Evolutionary conservation across 2,797 vertebrate species (phyloP).

Genomic region (Streptopelia turtur): DNA sequence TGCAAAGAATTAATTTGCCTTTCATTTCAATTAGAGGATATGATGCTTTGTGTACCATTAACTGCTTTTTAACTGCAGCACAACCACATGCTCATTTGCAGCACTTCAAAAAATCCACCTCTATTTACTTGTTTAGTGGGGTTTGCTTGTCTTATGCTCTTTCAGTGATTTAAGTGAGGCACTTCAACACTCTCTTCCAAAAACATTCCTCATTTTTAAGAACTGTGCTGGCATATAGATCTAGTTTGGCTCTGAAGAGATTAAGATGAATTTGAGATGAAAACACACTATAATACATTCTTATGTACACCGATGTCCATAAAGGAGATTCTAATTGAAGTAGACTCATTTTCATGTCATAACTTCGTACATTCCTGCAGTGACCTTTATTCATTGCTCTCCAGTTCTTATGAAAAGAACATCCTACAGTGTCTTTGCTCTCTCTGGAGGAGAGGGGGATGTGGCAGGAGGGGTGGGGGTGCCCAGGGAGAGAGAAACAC

Average conservation of each 20-base stretch:
- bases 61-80: background rate
- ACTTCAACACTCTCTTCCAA: background rate
- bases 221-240: background rate
- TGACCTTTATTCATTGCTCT: background rate
- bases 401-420: background rate
- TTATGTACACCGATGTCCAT: background rate
- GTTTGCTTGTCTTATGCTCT: background rate
- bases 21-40: background rate
- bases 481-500: background rate
- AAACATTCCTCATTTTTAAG: background rate
- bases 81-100: background rate
- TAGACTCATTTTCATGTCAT: background rate
- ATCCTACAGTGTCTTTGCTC: background rate
- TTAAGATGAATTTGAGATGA: background rate
- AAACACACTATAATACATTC: background rate
- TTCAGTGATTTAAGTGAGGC: background rate
- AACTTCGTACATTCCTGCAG: background rate
- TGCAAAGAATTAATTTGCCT: background rate
- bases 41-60: background rate
- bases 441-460: background rate
- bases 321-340: background rate
- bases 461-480: background rate
- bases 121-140: background rate
- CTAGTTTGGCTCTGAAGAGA: background rate
- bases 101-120: background rate